Percentiles rank a stretch among this genome's conserved stretches.
phyloP scores from a whole-genome alignment of 2,888 invertebrate species.

The Drosophila diplacantha region DNA sequence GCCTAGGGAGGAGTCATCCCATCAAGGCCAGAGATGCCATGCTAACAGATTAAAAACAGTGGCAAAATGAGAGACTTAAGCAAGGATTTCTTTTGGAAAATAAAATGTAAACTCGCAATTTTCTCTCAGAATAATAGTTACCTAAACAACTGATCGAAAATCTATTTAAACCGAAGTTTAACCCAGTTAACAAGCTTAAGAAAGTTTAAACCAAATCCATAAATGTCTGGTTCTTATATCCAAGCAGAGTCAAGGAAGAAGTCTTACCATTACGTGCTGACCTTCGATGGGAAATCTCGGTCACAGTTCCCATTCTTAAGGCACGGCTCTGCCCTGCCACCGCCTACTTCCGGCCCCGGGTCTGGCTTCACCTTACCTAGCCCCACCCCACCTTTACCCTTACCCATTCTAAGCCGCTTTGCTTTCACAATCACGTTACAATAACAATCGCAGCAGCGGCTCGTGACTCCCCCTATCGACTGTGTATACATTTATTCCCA shows the following conservation, averaged over 20 bases:
- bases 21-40: too few relatives aligned
- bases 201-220: not conserved
- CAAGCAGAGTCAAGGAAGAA: not conserved
- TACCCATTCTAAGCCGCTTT: constrained; percentile 32
- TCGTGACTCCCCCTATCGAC: constrained; percentile 17
- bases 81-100: not conserved
- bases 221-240: too few relatives aligned
- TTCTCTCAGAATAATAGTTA: not conserved
- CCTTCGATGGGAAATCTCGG: constrained; percentile 3
- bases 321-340: not conserved
- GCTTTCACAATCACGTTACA: constrained; percentile 39
- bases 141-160: not conserved
- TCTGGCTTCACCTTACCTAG: not conserved
- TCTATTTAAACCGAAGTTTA: too few relatives aligned
- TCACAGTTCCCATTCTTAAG: constrained; percentile 1
- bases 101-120: not conserved
- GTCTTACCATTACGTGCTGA: not conserved
- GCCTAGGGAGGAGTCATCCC: too few relatives aligned
- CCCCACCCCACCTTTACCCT: constrained; percentile 5
- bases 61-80: not conserved
- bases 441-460: constrained; percentile 31
- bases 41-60: too few relatives aligned
- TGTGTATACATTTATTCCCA: too few relatives aligned
- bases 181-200: not conserved
- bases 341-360: not conserved